These are phyloP conservation scores for Pachydiplax longipennis DNA, from an alignment of 2,888 invertebrate species.

Conservation along the genomic window DNA sequence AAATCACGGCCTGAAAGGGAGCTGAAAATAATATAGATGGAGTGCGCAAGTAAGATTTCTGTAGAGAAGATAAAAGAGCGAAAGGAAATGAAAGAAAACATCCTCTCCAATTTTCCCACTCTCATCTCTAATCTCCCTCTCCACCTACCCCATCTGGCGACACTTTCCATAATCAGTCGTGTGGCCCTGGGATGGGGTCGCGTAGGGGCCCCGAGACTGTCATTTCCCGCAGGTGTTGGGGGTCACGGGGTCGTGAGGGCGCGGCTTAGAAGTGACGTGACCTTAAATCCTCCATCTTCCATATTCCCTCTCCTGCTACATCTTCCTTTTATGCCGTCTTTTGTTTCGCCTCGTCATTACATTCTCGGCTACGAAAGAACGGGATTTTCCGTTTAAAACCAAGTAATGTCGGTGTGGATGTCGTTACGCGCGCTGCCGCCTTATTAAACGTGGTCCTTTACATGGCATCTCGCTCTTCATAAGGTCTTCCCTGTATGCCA, in stretches of 20 bases:
- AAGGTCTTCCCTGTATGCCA: not conserved
- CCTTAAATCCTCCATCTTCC: not conserved
- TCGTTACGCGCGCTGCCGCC: not conserved
- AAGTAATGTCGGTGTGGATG: not conserved
- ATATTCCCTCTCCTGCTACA: not conserved
- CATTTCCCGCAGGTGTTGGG: not conserved
- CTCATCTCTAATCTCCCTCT: not conserved
- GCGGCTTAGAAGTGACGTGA: conserved; percentile 15
- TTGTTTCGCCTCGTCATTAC: not conserved
- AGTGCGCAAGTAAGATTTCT: too few relatives aligned
- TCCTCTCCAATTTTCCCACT: not conserved
- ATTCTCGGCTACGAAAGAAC: not conserved
- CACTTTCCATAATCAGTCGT: not conserved
- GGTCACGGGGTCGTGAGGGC: not conserved
- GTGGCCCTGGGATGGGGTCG: not conserved
- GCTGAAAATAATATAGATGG: too few relatives aligned
- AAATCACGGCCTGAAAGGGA: too few relatives aligned
- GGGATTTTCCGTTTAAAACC: not conserved
- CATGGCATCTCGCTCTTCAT: not conserved
- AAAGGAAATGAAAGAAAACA: too few relatives aligned
- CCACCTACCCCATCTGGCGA: conserved; percentile 9
- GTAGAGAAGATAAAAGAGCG: too few relatives aligned
- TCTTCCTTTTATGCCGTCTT: not conserved
- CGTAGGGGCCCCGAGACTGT: not conserved
- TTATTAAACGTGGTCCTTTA: not conserved